These are phyloP conservation scores for Parthenolecanium corni DNA, from an alignment of 2,888 invertebrate species.

Conservation along the genomic window DNA sequence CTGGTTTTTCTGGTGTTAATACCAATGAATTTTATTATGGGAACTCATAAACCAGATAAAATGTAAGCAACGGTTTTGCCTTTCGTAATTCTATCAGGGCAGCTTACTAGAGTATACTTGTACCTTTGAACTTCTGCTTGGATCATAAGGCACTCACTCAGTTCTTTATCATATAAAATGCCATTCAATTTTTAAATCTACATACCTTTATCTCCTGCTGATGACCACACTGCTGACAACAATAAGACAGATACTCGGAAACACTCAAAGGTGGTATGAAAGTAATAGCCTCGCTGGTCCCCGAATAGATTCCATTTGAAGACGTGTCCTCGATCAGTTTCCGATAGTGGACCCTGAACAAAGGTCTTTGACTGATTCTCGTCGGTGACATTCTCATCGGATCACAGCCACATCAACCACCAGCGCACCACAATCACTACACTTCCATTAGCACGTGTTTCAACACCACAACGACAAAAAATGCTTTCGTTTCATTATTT, in stretches of 20 bases:
- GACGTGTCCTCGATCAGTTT: constrained; percentile 48
- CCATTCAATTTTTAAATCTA: too few species aligned
- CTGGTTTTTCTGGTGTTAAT: too few species aligned
- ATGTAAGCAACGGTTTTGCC: too few species aligned
- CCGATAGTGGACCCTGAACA: constrained; percentile 48
- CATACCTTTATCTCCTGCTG: constrained; percentile 29
- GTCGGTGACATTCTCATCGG: constrained; percentile 20
- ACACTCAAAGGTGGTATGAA: constrained; percentile 25
- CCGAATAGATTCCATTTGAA: constrained; percentile 47
- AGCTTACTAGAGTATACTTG: too few species aligned
- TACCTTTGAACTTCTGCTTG: too few species aligned
- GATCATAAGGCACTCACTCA: too few species aligned
- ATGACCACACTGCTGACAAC: constrained; percentile 33
- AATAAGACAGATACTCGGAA: constrained; percentile 32
- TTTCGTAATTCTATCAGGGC: too few species aligned
- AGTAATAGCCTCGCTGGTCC: constrained; percentile 32
- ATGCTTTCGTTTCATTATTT: background rate
- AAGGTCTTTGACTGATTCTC: constrained; percentile 38
- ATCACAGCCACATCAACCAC: constrained; percentile 31
- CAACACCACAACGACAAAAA: too few species aligned
- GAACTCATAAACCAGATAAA: too few species aligned
- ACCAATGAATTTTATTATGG: too few species aligned
- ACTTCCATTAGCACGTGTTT: background rate
- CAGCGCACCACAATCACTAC: too few species aligned
- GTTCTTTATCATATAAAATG: too few species aligned